Conservation (phyloP, 1,140 invertebrate species). For the Radopholus similis region DNA sequence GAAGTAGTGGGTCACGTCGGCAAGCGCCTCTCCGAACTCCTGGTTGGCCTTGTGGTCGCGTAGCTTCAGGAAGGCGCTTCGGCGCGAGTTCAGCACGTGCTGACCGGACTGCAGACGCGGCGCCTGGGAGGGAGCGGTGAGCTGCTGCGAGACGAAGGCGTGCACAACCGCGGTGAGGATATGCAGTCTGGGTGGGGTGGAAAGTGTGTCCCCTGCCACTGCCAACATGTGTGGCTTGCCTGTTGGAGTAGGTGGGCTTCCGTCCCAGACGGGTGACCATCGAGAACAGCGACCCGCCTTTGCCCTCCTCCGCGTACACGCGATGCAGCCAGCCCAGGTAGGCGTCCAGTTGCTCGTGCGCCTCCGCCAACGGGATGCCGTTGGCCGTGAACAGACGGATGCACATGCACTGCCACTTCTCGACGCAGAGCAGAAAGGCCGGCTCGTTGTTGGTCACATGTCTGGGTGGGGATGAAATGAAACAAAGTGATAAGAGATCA, state of each 20-base stretch:
- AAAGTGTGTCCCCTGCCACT: background rate
- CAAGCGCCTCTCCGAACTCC: conserved; percentile 6
- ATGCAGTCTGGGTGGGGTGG: conserved; percentile 23
- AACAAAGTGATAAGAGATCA: background rate
- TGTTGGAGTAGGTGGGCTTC: conserved; percentile 23
- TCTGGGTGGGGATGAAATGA: conserved; percentile 22
- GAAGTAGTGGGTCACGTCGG: conserved; percentile 10
- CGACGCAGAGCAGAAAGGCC: conserved; percentile 26
- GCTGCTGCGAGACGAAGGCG: conserved; percentile 35
- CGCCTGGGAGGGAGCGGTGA: conserved; percentile 16
- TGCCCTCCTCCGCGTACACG: conserved; percentile 32
- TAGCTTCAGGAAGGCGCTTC: conserved; percentile 27
- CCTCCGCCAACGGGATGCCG: conserved; percentile 13
- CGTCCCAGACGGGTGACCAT: conserved; percentile 26
- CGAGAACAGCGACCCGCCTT: conserved; percentile 33
- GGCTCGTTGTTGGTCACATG: conserved; percentile 19
- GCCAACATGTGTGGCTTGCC: conserved; percentile 6
- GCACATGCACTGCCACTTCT: conserved; percentile 35
- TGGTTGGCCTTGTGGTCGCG: conserved; percentile 21
- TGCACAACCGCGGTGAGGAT: conserved; percentile 25
- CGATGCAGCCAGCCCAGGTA: conserved; percentile 29
- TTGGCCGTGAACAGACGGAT: conserved; percentile 30
- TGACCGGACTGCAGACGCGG: conserved; percentile 22
- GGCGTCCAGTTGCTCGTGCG: conserved; percentile 30
- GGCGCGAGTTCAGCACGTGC: conserved; percentile 22